Conservation (phyloP, 2,797 vertebrate species). For the Micromesistius poutassou region DNA sequence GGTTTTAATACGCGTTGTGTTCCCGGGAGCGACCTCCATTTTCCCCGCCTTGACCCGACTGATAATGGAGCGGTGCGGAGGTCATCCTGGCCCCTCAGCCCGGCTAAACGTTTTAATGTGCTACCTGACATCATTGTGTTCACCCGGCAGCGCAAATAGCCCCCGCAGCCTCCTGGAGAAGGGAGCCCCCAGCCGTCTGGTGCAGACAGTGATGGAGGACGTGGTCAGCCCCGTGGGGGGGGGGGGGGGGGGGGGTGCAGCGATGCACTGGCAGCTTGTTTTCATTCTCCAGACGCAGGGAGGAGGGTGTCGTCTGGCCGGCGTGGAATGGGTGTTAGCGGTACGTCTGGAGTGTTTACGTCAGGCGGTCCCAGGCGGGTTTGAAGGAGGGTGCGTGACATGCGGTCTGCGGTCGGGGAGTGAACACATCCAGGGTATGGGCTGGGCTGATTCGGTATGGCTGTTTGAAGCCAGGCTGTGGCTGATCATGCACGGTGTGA, state of each 20-base stretch:
- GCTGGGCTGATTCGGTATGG: conserved; percentile 6
- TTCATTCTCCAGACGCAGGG: no score
- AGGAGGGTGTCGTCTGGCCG: no score
- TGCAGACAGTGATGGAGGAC: conserved; percentile 48
- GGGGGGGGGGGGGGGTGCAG: not conserved
- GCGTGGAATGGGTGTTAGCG: conserved; percentile 38
- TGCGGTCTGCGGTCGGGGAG: conserved; percentile 17
- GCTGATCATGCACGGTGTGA: no score
- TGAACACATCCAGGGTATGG: conserved; percentile 54
- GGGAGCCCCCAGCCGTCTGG: conserved; percentile 17
- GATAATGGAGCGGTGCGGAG: conserved; percentile 26
- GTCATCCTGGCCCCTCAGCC: conserved; percentile 27
- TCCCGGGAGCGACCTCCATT: conserved; percentile 59
- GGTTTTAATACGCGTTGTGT: conserved; percentile 45
- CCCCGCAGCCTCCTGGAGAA: not conserved
- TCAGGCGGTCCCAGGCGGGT: conserved; percentile 50
- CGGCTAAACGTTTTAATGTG: conserved; percentile 58
- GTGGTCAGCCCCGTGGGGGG: conserved; percentile 4
- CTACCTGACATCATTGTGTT: conserved; percentile 41
- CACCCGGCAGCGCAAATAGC: conserved; percentile 19
- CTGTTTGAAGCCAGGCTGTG: no score
- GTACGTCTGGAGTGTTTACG: conserved; percentile 57
- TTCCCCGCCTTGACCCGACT: conserved; percentile 58
- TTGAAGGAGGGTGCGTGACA: conserved; percentile 60
- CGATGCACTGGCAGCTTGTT: not conserved